Evolutionary conservation across 1,140 invertebrate species (phyloP).

Genomic region (Hycleus cichorii): DNA sequence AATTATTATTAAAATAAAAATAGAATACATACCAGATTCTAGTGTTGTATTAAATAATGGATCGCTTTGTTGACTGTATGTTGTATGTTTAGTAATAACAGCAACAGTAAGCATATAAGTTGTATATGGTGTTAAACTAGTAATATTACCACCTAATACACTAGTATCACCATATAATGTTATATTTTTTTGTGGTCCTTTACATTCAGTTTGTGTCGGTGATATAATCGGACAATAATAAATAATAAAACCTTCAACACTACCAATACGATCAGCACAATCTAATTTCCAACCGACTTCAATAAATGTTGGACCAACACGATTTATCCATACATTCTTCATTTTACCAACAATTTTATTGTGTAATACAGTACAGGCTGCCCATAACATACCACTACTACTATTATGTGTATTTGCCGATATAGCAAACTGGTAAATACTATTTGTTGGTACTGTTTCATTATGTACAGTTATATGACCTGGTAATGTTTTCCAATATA

Average conservation of each 20-base stretch:
- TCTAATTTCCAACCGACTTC: constrained; percentile 62
- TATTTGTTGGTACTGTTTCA: constrained; percentile 44
- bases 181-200: constrained; percentile 11
- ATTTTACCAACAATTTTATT: constrained; percentile 59
- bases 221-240: constrained; percentile 58
- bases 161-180: constrained; percentile 7
- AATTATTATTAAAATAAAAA: neutral
- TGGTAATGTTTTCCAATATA: constrained; percentile 50
- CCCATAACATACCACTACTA: constrained; percentile 72
- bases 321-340: constrained; percentile 54
- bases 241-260: constrained; percentile 56
- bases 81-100: constrained; percentile 60
- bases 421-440: constrained; percentile 62
- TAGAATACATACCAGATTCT: constrained; percentile 53
- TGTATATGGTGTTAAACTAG: constrained; percentile 63
- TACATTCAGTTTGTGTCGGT: constrained; percentile 44
- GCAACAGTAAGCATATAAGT: constrained; percentile 68
- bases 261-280: constrained; percentile 58
- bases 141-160: constrained; percentile 7
- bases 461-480: constrained; percentile 43
- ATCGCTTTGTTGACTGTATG: constrained; percentile 10
- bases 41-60: constrained; percentile 60
- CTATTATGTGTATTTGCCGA: constrained; percentile 54
- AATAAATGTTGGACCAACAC: constrained; percentile 50
- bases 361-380: constrained; percentile 65